Conservation (phyloP, 2,797 vertebrate species). For the Microhierax caerulescens region DNA sequence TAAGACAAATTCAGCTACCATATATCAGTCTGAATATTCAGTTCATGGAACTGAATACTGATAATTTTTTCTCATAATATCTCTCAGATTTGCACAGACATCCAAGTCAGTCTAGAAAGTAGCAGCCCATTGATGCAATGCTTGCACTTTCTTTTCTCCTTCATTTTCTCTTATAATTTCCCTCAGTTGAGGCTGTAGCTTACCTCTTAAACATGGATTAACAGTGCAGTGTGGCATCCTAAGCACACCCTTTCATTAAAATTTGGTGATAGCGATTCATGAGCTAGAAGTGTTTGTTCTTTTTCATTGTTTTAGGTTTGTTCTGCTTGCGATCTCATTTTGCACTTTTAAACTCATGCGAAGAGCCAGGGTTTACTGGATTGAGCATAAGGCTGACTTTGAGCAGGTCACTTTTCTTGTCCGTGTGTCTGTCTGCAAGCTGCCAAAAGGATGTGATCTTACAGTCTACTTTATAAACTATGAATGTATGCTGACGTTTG, state of each 20-base stretch:
- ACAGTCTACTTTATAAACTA: neutral
- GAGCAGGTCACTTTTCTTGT: neutral
- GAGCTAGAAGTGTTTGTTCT: neutral
- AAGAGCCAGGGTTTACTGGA: neutral
- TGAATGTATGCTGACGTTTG: neutral
- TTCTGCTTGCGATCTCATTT: neutral
- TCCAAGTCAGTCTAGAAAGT: neutral
- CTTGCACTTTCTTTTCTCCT: neutral
- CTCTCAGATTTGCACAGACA: neutral
- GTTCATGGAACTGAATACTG: neutral
- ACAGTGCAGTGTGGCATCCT: neutral
- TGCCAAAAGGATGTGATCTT: neutral
- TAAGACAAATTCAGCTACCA: neutral
- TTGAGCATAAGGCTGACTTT: neutral
- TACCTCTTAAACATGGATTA: neutral
- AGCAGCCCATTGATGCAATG: neutral
- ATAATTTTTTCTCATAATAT: neutral
- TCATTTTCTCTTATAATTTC: neutral
- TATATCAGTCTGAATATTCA: neutral
- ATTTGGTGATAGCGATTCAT: neutral
- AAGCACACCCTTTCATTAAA: neutral
- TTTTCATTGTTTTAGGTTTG: neutral
- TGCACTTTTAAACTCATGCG: neutral
- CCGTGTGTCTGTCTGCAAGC: neutral
- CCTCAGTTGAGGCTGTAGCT: neutral